Percentiles rank a stretch among this genome's conserved stretches.
These are phyloP conservation scores for Epistrophe eligans DNA, from an alignment of 2,888 invertebrate species.

Conservation along the genomic window DNA sequence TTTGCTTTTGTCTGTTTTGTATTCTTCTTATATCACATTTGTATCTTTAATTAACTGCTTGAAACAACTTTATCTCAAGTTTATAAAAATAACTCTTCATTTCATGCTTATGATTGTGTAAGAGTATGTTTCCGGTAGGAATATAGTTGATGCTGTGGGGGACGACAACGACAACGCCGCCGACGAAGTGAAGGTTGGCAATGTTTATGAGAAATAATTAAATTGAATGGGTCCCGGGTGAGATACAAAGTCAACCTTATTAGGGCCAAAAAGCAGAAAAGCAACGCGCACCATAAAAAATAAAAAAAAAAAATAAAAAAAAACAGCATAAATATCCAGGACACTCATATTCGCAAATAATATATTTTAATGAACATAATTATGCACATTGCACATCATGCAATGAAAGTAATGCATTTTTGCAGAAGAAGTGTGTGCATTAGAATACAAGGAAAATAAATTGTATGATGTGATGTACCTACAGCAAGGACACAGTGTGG, in stretches of 20 bases:
- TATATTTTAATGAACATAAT: slow-evolving; percentile 27
- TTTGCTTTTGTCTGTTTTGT: background rate
- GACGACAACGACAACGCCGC: background rate
- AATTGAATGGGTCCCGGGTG: slow-evolving; percentile 58
- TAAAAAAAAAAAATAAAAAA: background rate
- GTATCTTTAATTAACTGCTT: slow-evolving; percentile 62
- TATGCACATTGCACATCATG: background rate
- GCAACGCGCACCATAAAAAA: background rate
- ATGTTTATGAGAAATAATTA: slow-evolving; percentile 47
- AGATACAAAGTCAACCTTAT: slow-evolving; percentile 54
- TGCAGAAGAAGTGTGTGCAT: background rate
- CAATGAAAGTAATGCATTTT: slow-evolving; percentile 46
- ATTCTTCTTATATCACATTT: slow-evolving; percentile 37
- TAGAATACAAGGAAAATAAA: background rate
- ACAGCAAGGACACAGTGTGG: slow-evolving; percentile 26
- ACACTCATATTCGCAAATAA: slow-evolving; percentile 29
- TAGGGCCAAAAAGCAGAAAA: slow-evolving; percentile 26
- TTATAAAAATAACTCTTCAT: slow-evolving; percentile 50
- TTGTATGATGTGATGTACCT: slow-evolving; percentile 15
- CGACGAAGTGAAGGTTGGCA: background rate
- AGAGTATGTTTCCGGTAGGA: slow-evolving; percentile 16
- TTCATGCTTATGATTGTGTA: slow-evolving; percentile 33
- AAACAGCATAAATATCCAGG: background rate
- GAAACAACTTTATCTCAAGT: slow-evolving; percentile 52
- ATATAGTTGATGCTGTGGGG: background rate